Percentiles rank a stretch among this genome's conserved stretches.
Conservation (phyloP, 2,888 invertebrate species). For the Watsonalla binaria region DNA sequence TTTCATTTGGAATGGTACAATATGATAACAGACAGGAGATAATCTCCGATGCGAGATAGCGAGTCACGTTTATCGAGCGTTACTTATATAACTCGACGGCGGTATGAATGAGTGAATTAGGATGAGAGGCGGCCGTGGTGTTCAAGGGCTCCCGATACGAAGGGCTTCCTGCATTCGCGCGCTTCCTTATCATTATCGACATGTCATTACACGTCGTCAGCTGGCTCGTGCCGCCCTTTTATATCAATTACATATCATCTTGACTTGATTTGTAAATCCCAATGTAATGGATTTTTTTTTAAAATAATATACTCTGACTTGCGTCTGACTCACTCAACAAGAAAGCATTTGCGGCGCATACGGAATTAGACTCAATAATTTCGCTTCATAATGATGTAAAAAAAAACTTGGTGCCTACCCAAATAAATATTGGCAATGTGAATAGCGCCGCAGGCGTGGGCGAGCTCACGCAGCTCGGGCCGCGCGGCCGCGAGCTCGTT, state of each 20-base stretch:
- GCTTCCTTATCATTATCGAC: no score
- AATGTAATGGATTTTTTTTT: no score
- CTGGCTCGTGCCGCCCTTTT: background rate
- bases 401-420: background rate
- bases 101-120: slow-evolving; percentile 7
- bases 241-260: no score
- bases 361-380: background rate
- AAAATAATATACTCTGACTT: no score
- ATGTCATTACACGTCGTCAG: no score
- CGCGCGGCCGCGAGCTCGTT: no score
- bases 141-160: no score
- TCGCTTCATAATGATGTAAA: background rate
- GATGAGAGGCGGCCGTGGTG: background rate
- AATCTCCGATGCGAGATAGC: slow-evolving; percentile 33
- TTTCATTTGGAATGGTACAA: slow-evolving; percentile 4
- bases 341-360: background rate
- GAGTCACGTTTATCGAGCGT: slow-evolving; percentile 32
- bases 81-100: slow-evolving; percentile 25
- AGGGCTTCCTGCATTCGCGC: no score
- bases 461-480: no score
- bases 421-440: background rate
- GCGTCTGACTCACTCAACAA: no score
- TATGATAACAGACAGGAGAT: slow-evolving; percentile 28
- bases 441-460: no score
- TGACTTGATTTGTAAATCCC: no score